Percentiles rank a stretch among this genome's conserved stretches.
Conservation (phyloP, 2,113 vertebrate genomes). For the Bubalus kerabau region DNA sequence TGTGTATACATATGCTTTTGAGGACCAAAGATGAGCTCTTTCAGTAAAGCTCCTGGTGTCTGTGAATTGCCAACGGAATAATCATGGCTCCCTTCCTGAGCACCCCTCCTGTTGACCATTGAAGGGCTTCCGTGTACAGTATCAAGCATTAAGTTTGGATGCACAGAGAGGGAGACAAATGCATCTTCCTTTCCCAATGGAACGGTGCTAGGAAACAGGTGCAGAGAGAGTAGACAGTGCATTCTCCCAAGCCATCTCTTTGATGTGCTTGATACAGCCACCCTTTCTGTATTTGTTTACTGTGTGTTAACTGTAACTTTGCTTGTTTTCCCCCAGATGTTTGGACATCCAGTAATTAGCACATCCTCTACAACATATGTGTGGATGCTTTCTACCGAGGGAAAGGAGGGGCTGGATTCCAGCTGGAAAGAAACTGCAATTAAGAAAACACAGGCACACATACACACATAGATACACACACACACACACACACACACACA, state of each 20-base stretch:
- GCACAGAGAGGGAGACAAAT: not conserved
- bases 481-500: not conserved
- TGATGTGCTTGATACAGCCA: conserved; percentile 31
- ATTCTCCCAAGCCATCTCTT: not conserved
- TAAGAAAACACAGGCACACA: not conserved
- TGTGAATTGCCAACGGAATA: not conserved
- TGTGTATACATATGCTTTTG: not conserved
- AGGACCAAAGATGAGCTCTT: not conserved
- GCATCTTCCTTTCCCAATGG: not conserved
- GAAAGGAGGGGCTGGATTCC: conserved; percentile 47
- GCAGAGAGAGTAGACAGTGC: not conserved
- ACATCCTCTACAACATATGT: conserved; percentile 22
- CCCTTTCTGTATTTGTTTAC: conserved; percentile 50
- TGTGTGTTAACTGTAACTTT: conserved; percentile 16
- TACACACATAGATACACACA: not conserved
- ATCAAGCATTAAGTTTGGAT: not conserved
- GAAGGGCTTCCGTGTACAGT: not conserved
- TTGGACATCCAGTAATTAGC: conserved; percentile 52
- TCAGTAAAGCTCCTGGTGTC: not conserved
- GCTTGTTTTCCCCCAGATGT: conserved; percentile 47
- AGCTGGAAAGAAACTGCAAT: conserved; percentile 37
- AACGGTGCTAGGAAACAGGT: conserved; percentile 31
- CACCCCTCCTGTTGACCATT: not conserved
- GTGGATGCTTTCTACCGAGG: conserved; percentile 16
- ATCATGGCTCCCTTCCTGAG: not conserved